Evolutionary conservation across 2,797 vertebrate species (phyloP).

Genomic region (Sternarchorhynchus goeldii): DNA sequence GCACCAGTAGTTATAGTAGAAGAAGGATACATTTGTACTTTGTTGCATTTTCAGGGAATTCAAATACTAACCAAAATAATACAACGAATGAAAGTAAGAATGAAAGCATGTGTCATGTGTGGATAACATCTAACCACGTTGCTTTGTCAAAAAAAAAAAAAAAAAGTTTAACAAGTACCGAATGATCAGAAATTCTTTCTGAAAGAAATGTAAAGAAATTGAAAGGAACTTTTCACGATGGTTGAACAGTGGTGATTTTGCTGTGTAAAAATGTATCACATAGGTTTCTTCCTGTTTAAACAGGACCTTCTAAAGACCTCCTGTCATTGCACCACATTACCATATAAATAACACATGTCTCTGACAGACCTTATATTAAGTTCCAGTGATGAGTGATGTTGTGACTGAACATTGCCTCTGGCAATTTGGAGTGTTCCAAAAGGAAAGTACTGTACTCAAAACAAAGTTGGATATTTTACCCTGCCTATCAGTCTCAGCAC

Average conservation of each 20-base stretch:
- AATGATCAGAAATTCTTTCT: background rate
- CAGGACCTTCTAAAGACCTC: background rate
- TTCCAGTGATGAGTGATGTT: constrained; percentile 1
- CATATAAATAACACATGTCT: constrained; percentile 19
- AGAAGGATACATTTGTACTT: background rate
- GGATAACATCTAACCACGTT: background rate
- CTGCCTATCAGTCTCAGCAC: no score
- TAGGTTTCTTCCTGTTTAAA: constrained; percentile 29
- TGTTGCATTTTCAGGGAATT: background rate
- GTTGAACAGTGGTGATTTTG: background rate
- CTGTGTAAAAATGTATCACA: background rate
- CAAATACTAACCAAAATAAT: background rate
- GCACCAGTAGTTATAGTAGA: background rate
- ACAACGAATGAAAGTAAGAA: background rate
- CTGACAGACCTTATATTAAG: constrained; percentile 21
- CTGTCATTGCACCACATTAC: constrained; percentile 4
- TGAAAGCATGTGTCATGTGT: background rate
- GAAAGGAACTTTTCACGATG: background rate
- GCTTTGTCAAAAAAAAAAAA: background rate
- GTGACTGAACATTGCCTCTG: background rate
- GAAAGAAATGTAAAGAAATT: background rate
- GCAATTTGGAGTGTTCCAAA: background rate
- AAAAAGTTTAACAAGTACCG: background rate
- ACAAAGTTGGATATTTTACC: no score
- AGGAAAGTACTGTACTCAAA: background rate